Conservation (phyloP, 2,888 invertebrate genomes). For the Neocrepidodera transversa region DNA sequence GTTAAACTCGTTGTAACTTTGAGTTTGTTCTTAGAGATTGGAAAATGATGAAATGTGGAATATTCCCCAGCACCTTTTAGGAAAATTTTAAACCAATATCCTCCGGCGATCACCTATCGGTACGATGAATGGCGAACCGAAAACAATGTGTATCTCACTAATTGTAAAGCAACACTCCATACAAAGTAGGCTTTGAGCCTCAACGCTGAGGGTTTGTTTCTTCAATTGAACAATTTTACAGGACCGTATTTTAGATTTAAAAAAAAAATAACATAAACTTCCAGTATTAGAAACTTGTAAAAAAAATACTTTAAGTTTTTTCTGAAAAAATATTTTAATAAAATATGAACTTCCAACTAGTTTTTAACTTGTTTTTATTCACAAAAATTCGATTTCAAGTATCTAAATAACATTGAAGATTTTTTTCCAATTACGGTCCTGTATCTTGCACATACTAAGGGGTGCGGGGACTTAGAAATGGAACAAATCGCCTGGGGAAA, state of each 20-base stretch:
- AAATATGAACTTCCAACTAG: neutral
- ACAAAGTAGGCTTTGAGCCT: slow-evolving; percentile 42
- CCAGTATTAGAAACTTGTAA: no score
- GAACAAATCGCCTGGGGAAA: slow-evolving; percentile 45
- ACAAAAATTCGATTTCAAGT: neutral
- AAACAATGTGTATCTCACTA: slow-evolving; percentile 42
- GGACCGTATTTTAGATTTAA: neutral
- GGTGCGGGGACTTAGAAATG: slow-evolving; percentile 40
- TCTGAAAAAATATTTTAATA: no score
- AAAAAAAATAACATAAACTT: no score
- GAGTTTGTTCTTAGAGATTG: slow-evolving; percentile 32
- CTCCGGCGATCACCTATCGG: slow-evolving; percentile 40
- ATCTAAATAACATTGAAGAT: neutral
- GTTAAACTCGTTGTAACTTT: no score
- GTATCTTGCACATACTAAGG: slow-evolving; percentile 21
- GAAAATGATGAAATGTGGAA: neutral
- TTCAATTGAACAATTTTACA: slow-evolving; percentile 38
- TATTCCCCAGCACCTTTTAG: slow-evolving; percentile 31
- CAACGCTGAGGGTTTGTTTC: slow-evolving; percentile 38
- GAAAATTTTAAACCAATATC: slow-evolving; percentile 43
- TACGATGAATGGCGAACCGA: slow-evolving; percentile 34
- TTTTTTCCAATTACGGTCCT: neutral
- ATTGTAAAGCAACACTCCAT: slow-evolving; percentile 44
- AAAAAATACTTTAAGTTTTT: no score
- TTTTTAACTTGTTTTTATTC: neutral